Evolutionary conservation across 2,113 vertebrate genomes (phyloP).

Genomic region (Clupea harengus): DNA sequence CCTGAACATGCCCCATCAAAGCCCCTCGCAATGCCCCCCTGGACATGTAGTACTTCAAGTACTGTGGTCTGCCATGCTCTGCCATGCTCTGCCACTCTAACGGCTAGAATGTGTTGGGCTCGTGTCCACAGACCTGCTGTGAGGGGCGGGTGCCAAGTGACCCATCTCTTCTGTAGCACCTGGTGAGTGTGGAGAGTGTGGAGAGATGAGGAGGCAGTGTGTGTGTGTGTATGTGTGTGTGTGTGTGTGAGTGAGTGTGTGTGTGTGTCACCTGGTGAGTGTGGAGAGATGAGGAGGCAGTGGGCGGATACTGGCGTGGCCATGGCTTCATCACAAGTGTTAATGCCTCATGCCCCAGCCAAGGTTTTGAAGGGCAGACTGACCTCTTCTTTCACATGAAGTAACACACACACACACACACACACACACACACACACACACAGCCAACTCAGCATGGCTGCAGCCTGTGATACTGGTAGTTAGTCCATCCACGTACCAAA

Average conservation of each 20-base stretch:
- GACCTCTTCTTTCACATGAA: slow-evolving; percentile 57
- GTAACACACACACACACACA: slow-evolving; percentile 34
- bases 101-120: background rate
- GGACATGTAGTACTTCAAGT: background rate
- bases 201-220: background rate
- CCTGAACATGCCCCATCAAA: background rate
- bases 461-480: slow-evolving; percentile 39
- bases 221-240: background rate
- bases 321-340: slow-evolving; percentile 48
- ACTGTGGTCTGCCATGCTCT: background rate
- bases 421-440: background rate
- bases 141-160: slow-evolving; percentile 52
- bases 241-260: too few species aligned
- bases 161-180: slow-evolving; percentile 51
- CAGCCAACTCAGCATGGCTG: slow-evolving; percentile 44
- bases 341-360: slow-evolving; percentile 55
- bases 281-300: background rate
- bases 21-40: background rate
- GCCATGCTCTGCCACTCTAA: background rate
- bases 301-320: background rate
- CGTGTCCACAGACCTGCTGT: slow-evolving; percentile 33
- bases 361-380: slow-evolving; percentile 62
- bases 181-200: slow-evolving; percentile 26
- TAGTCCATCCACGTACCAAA: slow-evolving; percentile 28
- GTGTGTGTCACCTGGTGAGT: background rate